Base-by-base conservation (phyloP, 2,113 vertebrate species). In the Columbina picui region DNA sequence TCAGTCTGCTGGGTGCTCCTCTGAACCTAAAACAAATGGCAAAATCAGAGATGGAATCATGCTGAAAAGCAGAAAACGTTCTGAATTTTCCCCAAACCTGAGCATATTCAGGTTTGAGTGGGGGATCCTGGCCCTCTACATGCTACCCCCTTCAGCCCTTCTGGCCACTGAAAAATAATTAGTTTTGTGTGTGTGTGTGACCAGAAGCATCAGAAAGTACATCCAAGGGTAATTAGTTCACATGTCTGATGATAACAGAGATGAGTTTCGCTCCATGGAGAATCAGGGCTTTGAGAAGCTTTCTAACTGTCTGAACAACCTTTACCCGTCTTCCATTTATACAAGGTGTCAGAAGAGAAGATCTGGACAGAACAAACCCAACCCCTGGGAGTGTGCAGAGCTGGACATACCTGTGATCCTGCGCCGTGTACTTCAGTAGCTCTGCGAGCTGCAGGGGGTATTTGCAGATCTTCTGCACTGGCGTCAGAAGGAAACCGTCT, bases 391-490 rank as follows among this genome's bases (percentile, higher is more conserved):
- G 34, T 1, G 29, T 10, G 30, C n/a, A 87, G 73, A 34, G 64
- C 4, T 5, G 10, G 17, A 9, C 10, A 16, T 98, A 99, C 99
- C 99, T 99, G 98, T 99, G 99, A 68, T 99, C 99, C 98, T 99
- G 99, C 47, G 99, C 99, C 0, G 99, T 99, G 98, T 99, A 99
- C 97, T 99, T 99, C 47, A 99, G 99, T 43, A 99, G 98, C 97
- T 99, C 99, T 9, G 99, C 99, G 75, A 99, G 97, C 98, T 99
- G 99, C 91, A 99, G 98, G 7, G 99, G 99, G 96, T 99, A 99
- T 96, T 99, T 99, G 99, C 99, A 99, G 98, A 99, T 99, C 98
- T 99, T 99, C 98, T 99, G 99, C 93, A 99, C 99, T 2, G 99
- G 99, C 2, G 99, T 99, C 94, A 99, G 98, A 94, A 99, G 98